phyloP scores from a whole-genome alignment of 2,113 vertebrate genomes.

The Cebidichthys violaceus region DNA sequence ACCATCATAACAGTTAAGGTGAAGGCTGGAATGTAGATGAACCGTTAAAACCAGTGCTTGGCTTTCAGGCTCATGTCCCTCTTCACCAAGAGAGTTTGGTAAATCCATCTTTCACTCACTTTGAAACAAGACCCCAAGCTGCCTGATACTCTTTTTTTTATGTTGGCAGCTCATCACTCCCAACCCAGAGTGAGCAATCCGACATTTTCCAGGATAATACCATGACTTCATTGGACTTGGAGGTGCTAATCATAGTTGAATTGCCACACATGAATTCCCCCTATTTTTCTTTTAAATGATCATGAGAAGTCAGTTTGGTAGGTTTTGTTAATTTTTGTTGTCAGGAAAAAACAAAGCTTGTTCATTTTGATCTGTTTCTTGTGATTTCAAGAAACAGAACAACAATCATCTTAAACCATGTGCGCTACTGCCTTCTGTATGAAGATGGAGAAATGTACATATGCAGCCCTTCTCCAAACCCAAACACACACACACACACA shows the following conservation, averaged over 20 bases:
- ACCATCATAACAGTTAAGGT: background rate
- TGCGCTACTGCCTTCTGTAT: constrained; percentile 1
- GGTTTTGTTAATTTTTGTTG: constrained; percentile 4
- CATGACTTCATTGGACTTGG: background rate
- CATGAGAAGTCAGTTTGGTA: constrained; percentile 17
- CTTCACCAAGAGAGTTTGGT: background rate
- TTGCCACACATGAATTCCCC: background rate
- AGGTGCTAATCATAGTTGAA: background rate
- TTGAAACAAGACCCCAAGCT: background rate
- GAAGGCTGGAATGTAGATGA: background rate
- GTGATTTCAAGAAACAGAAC: background rate
- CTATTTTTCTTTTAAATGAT: background rate
- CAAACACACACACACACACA: background rate
- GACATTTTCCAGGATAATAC: background rate
- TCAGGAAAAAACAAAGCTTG: constrained; percentile 29
- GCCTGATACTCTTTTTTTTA: background rate
- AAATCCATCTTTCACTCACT: background rate
- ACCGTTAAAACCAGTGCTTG: background rate
- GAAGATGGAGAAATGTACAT: constrained; percentile 27
- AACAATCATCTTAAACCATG: constrained; percentile 24
- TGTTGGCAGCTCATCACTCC: constrained; percentile 10
- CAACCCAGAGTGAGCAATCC: background rate
- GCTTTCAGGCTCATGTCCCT: background rate
- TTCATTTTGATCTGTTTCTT: constrained; percentile 1
- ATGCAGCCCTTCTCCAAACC: constrained; percentile 11